Base-by-base conservation (phyloP, 2,888 invertebrate genomes). In the Phortica magna region DNA sequence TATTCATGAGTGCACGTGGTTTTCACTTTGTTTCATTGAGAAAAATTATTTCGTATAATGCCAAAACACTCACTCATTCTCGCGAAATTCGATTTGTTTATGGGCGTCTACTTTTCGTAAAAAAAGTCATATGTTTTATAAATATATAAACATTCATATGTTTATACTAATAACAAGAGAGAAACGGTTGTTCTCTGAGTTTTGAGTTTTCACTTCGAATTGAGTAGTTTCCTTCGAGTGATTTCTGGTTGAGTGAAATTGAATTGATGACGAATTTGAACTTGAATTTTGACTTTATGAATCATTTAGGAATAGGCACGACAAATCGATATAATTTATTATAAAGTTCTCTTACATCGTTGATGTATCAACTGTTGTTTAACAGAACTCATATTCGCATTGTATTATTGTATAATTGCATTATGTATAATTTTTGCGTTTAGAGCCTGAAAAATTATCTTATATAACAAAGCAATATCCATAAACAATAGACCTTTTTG, bases 31-130 rank as follows among this genome's bases (percentile, higher is more conserved):
- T 72, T 72, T 86, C 86, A 86, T 89, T 86, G 87, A 86, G 89
- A 83, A 89, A 76, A 73, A 59, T 81, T 76, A 65, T 75, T 65
- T 67, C 74, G 22, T 19, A 42, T 10, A 57, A 59, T 70, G 48
- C 42, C 31, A 1, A 31, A 31, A 31, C 31, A 31, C 73, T 57
- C 73, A 76, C 65, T 65, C 67, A 55, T 53, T 41, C 31, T 22
- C 67, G 79, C 82, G 83, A 85, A 80, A 88, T 87, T 77, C 80
- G 81, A 78, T 89, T 91, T 91, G 89, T 91, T 91, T 91, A 91
- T 91, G 91, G 91, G 91, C 90, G 90, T 90, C 89, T 86, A 90
- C 91, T 85, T 87, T 87, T 84, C 84, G 79, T 82, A 83, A 79
- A 61, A 61, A 61, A 55, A 55, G 17, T 17, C 55, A 55, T 2